Percentiles rank a stretch among this genome's conserved stretches.
Evolutionary conservation across 2,113 vertebrate species (phyloP).

Genomic region (Corythaixoides concolor): DNA sequence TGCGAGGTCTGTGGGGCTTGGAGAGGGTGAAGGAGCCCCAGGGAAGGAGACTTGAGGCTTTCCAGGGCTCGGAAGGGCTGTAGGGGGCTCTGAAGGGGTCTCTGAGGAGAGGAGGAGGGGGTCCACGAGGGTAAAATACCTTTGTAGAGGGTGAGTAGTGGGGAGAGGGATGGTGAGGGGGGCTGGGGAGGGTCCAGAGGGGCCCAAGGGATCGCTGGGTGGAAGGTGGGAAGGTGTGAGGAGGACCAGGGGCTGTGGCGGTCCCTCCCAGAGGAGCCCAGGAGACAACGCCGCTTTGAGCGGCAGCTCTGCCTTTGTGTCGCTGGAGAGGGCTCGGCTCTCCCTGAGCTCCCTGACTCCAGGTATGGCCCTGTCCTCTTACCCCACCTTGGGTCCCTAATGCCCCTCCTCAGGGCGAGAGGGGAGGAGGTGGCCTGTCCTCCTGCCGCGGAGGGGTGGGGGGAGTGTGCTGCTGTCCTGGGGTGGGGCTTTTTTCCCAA

Average conservation of each 20-base stretch:
- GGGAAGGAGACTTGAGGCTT: neutral
- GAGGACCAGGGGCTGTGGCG: too few relatives aligned
- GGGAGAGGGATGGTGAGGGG: too few relatives aligned
- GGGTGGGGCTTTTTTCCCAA: too few relatives aligned
- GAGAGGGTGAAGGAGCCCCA: neutral
- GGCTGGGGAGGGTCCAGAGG: too few relatives aligned
- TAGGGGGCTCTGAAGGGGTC: too few relatives aligned
- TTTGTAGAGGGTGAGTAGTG: neutral
- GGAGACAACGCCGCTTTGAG: neutral
- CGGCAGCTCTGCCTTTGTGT: neutral
- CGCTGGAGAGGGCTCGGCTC: neutral
- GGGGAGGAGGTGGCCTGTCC: too few relatives aligned
- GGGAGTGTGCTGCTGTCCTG: too few relatives aligned
- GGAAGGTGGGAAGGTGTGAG: neutral
- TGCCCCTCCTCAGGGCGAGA: rapidly evolving
- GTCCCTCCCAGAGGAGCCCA: too few relatives aligned
- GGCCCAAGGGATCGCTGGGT: too few relatives aligned
- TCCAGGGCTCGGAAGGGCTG: neutral
- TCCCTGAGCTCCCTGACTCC: neutral
- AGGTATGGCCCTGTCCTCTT: neutral
- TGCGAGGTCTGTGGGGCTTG: neutral
- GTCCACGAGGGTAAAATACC: too few relatives aligned
- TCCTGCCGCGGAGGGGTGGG: rapidly evolving
- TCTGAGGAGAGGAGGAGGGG: neutral
- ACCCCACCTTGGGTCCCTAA: rapidly evolving